Evolutionary conservation across 2,888 invertebrate species (phyloP).

Genomic region (Nemotelus pantherinus): DNA sequence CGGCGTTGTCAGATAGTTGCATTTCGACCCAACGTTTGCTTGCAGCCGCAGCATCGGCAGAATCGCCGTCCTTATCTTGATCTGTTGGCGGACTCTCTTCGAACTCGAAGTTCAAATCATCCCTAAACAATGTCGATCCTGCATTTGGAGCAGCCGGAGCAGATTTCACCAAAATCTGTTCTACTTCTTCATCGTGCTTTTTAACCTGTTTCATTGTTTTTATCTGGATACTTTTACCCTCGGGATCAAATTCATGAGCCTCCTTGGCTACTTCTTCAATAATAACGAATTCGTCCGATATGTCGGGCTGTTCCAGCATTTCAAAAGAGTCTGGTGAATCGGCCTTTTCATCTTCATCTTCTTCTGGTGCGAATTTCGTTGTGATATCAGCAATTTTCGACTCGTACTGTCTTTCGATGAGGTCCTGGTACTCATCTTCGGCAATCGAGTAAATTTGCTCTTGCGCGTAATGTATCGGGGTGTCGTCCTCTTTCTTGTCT

Average conservation of each 20-base stretch:
- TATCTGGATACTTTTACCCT: constrained; percentile 83
- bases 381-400: constrained; percentile 72
- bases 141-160: constrained; percentile 73
- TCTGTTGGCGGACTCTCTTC: constrained; percentile 72
- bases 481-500: constrained; percentile 59
- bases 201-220: constrained; percentile 67
- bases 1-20: constrained; percentile 74
- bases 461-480: constrained; percentile 56
- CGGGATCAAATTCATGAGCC: constrained; percentile 82
- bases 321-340: constrained; percentile 89
- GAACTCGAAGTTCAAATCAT: constrained; percentile 74
- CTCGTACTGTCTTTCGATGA: constrained; percentile 64
- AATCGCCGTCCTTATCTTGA: constrained; percentile 66
- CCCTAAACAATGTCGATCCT: constrained; percentile 69
- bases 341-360: constrained; percentile 68
- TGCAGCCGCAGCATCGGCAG: constrained; percentile 76
- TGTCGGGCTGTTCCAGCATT: constrained; percentile 85
- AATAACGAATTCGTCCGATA: constrained; percentile 88
- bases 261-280: constrained; percentile 89
- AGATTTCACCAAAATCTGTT: constrained; percentile 75
- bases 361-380: constrained; percentile 69
- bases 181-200: constrained; percentile 76
- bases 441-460: constrained; percentile 55
- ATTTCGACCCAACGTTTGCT: constrained; percentile 91
- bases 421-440: constrained; percentile 64